These are phyloP conservation scores for Rhagonycha lutea DNA, from an alignment of 2,888 invertebrate species.

Conservation along the genomic window DNA sequence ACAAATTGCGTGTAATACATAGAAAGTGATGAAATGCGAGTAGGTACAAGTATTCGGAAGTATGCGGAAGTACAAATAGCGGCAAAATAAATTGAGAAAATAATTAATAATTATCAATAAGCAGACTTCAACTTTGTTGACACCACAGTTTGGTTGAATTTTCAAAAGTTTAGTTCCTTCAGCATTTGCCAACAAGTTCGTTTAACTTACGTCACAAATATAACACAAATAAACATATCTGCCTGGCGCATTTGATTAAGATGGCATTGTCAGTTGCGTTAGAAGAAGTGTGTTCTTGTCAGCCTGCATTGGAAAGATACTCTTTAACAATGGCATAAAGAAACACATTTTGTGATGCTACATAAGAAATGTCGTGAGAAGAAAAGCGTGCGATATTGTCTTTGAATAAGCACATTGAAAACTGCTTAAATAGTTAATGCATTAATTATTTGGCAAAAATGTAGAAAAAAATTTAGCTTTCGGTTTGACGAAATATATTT, in stretches of 20 bases:
- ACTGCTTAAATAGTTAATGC: slow-evolving; percentile 5
- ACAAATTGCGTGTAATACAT: not conserved
- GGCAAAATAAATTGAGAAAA: not conserved
- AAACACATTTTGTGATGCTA: slow-evolving; percentile 38
- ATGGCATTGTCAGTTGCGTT: slow-evolving; percentile 51
- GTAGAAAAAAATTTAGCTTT: not conserved
- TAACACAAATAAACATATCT: slow-evolving; percentile 51
- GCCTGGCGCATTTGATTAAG: slow-evolving; percentile 51
- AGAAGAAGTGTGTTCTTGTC: slow-evolving; percentile 55
- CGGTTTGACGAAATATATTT: not conserved
- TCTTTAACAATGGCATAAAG: slow-evolving; percentile 51
- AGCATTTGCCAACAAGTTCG: slow-evolving; percentile 16
- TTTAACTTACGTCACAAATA: slow-evolving; percentile 40
- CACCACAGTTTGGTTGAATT: slow-evolving; percentile 7
- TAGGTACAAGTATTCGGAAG: not conserved
- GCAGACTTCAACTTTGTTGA: slow-evolving; percentile 6
- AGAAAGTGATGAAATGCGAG: not conserved
- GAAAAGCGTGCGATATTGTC: slow-evolving; percentile 22
- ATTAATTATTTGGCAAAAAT: not conserved
- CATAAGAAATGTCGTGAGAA: slow-evolving; percentile 27
- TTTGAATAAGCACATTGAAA: slow-evolving; percentile 21
- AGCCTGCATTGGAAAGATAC: slow-evolving; percentile 54
- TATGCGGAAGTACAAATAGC: not conserved
- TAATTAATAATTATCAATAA: slow-evolving; percentile 9
- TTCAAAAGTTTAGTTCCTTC: slow-evolving; percentile 20